Evolutionary conservation across 1,140 invertebrate genomes (phyloP).

Genomic region (Nomia melanderi): DNA sequence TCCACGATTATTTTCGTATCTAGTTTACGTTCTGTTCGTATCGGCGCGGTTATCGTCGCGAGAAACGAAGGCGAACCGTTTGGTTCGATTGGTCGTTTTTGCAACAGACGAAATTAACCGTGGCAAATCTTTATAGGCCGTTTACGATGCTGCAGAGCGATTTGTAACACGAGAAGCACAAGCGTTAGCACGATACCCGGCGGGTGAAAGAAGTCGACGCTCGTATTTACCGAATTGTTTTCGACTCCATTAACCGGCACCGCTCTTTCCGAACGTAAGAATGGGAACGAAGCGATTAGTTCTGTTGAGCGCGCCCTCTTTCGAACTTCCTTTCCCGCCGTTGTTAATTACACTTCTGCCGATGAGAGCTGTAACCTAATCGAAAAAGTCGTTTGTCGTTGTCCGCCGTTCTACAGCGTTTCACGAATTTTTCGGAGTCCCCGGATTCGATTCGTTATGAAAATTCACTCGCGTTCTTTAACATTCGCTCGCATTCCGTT

Average conservation of each 20-base stretch:
- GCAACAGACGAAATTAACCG: constrained; percentile 62
- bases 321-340: not conserved
- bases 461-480: too few species aligned
- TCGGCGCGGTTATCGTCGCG: not conserved
- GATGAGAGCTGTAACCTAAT: constrained; percentile 3
- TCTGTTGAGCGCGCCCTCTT: constrained; percentile 5
- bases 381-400: constrained; percentile 24
- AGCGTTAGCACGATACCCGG: constrained; percentile 34
- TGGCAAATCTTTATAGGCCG: constrained; percentile 71
- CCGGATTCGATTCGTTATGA: too few species aligned
- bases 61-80: constrained; percentile 37
- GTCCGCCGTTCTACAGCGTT: too few species aligned
- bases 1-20: too few species aligned
- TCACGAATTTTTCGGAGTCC: not conserved
- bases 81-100: constrained; percentile 46
- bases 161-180: constrained; percentile 69
- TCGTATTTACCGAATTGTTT: constrained; percentile 48
- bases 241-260: constrained; percentile 30
- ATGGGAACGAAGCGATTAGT: constrained; percentile 38
- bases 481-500: too few species aligned
- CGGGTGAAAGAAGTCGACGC: constrained; percentile 22
- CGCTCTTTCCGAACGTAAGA: constrained; percentile 2
- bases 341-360: constrained; percentile 3
- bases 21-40: too few species aligned
- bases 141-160: constrained; percentile 68